Conservation (phyloP, 30 jellyfish, hydroid and myxozoan genomes). For the Chrysaora quinquecirrha region DNA sequence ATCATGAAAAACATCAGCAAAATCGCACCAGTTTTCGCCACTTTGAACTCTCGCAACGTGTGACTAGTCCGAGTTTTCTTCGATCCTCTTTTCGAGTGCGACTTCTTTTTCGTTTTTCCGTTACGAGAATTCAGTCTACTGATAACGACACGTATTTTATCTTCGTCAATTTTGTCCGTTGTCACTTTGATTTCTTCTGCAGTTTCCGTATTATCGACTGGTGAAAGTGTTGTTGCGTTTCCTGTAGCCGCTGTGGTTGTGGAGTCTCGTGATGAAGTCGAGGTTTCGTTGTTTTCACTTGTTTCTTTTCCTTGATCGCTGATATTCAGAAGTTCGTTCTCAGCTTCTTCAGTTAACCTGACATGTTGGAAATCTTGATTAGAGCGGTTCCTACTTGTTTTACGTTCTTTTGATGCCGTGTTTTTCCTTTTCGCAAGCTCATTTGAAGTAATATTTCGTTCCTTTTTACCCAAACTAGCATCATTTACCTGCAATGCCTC, state of each 20-base stretch:
- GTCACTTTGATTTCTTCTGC: not conserved
- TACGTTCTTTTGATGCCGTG: not conserved
- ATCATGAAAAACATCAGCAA: constrained; percentile 60
- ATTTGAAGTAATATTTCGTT: too few species aligned
- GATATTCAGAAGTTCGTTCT: constrained; percentile 31
- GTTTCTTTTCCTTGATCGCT: constrained; percentile 17
- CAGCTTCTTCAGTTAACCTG: constrained; percentile 44
- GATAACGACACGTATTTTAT: not conserved
- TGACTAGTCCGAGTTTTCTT: constrained; percentile 10
- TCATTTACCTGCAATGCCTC: not conserved
- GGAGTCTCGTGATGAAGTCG: not conserved
- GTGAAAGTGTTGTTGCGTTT: not conserved
- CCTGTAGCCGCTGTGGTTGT: not conserved
- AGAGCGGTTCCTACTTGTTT: not conserved
- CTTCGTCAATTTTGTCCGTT: not conserved
- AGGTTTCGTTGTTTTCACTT: not conserved
- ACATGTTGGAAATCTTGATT: not conserved
- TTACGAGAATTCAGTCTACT: not conserved
- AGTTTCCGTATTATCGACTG: not conserved
- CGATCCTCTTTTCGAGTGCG: constrained; percentile 13
- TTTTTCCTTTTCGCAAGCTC: not conserved
- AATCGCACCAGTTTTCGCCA: constrained; percentile 71
- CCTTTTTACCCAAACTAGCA: not conserved
- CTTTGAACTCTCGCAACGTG: constrained; percentile 66
- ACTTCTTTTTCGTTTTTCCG: not conserved